Conservation (phyloP, 2,797 vertebrate species). For the Chromis chromis region DNA sequence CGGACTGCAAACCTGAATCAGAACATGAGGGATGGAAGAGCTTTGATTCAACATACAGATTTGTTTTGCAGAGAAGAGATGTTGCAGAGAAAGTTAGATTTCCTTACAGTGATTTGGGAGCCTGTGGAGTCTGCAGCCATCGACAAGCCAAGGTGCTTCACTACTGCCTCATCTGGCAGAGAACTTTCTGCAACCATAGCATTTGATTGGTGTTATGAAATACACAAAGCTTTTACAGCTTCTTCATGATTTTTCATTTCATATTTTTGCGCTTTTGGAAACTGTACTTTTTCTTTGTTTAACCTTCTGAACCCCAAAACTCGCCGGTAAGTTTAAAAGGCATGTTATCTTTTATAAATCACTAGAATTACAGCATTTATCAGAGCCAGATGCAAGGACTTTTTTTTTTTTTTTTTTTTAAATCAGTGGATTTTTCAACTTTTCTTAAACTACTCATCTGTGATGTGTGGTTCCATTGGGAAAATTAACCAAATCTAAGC, state of each 20-base stretch:
- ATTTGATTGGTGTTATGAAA: conserved; percentile 16
- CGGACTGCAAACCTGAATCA: conserved; percentile 86
- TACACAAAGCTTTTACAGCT: neutral
- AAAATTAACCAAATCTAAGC: no score
- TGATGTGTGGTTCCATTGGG: no score
- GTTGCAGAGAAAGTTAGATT: neutral
- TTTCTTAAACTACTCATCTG: no score
- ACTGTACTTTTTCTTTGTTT: neutral
- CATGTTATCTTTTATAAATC: no score
- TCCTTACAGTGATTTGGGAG: conserved; percentile 66
- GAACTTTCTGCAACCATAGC: conserved; percentile 31
- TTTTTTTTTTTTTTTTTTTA: no score
- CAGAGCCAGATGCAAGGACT: no score
- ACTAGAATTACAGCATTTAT: no score
- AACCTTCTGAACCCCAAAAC: no score
- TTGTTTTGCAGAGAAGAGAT: neutral
- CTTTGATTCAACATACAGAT: neutral
- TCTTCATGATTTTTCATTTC: neutral
- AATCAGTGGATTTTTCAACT: no score
- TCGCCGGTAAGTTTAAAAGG: no score
- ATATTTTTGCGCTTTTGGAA: neutral
- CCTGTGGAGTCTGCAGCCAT: conserved; percentile 45
- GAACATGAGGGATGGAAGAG: neutral
- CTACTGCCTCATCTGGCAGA: neutral
- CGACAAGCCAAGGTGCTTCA: conserved; percentile 73